A percentile compares a stretch with the other conserved stretches of the same genome.
These are phyloP conservation scores for Pentalonia nigronervosa DNA, from an alignment of 1,140 invertebrate species.

Conservation along the genomic window DNA sequence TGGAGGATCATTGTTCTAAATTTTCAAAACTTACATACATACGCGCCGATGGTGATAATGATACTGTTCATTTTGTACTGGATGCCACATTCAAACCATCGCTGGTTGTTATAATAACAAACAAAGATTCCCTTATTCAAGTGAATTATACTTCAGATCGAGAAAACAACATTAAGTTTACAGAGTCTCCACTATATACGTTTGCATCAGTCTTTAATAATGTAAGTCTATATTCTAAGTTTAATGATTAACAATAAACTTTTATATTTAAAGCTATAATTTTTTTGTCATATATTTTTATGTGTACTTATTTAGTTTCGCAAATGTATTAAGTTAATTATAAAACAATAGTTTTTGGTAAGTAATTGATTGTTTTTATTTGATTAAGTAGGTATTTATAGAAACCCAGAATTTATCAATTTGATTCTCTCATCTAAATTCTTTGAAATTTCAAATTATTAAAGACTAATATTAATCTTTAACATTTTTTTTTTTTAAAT, in stretches of 20 bases:
- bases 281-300: background rate
- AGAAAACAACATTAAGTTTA: background rate
- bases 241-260: background rate
- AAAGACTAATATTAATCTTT: background rate
- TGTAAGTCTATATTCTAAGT: slow-evolving; percentile 1
- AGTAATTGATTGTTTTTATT: background rate
- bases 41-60: slow-evolving; percentile 36
- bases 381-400: background rate
- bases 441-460: background rate
- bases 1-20: background rate
- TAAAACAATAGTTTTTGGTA: too few relatives aligned
- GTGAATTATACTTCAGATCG: background rate
- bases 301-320: background rate
- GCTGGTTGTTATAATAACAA: background rate
- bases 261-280: background rate
- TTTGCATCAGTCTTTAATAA: slow-evolving; percentile 45
- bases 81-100: slow-evolving; percentile 31
- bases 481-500: background rate
- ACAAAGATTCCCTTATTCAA: background rate
- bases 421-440: background rate
- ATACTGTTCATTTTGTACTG: slow-evolving; percentile 38
- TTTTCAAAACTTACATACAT: slow-evolving; percentile 31
- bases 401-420: background rate
- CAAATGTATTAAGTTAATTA: too few relatives aligned
- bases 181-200: background rate